Conservation (phyloP, 1,140 invertebrate species). For the Ceratina japonica region DNA sequence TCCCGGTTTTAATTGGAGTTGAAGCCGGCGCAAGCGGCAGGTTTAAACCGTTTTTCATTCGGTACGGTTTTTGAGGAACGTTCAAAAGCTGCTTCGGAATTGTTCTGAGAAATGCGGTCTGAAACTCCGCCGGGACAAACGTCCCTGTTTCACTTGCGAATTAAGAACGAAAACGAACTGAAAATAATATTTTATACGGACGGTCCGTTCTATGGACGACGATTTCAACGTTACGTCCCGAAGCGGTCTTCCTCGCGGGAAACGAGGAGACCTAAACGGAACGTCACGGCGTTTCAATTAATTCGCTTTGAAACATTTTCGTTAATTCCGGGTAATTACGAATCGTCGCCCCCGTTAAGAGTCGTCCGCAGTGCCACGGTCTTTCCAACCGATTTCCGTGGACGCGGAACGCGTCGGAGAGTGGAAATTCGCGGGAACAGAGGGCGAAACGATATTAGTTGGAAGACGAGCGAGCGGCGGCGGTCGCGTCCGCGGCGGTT, state of each 20-base stretch:
- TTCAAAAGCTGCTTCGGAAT: not conserved
- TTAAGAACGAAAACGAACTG: not conserved
- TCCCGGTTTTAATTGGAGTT: slow-evolving; percentile 9
- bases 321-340: too few relatives aligned
- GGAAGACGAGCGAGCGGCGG: not conserved
- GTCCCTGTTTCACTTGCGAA: not conserved
- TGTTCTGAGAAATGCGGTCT: not conserved
- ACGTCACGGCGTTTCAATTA: too few relatives aligned
- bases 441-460: not conserved
- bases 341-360: too few relatives aligned
- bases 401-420: slow-evolving; percentile 7
- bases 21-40: not conserved
- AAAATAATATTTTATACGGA: slow-evolving; percentile 24
- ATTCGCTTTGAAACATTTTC: too few relatives aligned
- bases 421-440: not conserved
- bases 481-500: not conserved
- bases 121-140: not conserved
- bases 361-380: not conserved
- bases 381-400: slow-evolving; percentile 43
- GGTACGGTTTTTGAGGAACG: not conserved
- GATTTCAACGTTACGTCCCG: too few relatives aligned
- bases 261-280: not conserved
- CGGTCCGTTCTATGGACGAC: not conserved
- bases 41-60: not conserved
- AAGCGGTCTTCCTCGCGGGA: not conserved